Percentiles rank a stretch among this genome's conserved stretches.
Conservation (phyloP, 1,140 invertebrate species). For the Sinella curviseta region DNA sequence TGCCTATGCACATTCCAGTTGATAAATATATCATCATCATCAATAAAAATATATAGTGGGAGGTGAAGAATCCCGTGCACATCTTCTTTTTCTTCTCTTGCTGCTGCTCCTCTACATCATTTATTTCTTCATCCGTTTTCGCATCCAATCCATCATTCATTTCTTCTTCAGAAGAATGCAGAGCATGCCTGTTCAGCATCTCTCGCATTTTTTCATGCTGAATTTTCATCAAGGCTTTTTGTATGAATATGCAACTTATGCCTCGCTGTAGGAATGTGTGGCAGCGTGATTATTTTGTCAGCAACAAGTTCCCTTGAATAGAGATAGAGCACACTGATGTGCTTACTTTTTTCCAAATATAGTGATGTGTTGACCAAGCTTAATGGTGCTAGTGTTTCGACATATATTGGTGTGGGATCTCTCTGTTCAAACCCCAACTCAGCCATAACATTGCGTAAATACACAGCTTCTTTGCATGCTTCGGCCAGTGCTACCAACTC, state of each 20-base stretch:
- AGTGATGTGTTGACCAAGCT: slow-evolving; percentile 50
- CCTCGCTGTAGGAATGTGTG: slow-evolving; percentile 40
- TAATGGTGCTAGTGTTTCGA: slow-evolving; percentile 50
- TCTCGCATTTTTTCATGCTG: background rate
- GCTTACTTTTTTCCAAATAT: slow-evolving; percentile 53
- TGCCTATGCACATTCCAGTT: background rate
- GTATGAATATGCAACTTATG: slow-evolving; percentile 52
- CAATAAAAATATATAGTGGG: background rate
- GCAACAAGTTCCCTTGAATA: slow-evolving; percentile 50
- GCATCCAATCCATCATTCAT: no score
- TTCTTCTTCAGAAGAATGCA: no score
- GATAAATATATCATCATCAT: background rate
- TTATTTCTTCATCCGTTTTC: no score
- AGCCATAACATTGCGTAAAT: slow-evolving; percentile 49
- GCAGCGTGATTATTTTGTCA: background rate
- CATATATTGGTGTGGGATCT: slow-evolving; percentile 28
- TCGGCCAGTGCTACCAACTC: slow-evolving; percentile 53
- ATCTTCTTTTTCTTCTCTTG: background rate
- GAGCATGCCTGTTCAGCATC: background rate
- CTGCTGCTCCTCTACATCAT: background rate
- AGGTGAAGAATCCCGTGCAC: background rate
- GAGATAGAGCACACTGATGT: slow-evolving; percentile 53
- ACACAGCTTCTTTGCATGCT: slow-evolving; percentile 53
- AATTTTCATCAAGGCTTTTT: slow-evolving; percentile 29
- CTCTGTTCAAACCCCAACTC: slow-evolving; percentile 46